Percentiles rank a stretch among this genome's conserved stretches.
phyloP scores from a whole-genome alignment of 2,888 invertebrate species.

The Stenotaenia linearis region DNA sequence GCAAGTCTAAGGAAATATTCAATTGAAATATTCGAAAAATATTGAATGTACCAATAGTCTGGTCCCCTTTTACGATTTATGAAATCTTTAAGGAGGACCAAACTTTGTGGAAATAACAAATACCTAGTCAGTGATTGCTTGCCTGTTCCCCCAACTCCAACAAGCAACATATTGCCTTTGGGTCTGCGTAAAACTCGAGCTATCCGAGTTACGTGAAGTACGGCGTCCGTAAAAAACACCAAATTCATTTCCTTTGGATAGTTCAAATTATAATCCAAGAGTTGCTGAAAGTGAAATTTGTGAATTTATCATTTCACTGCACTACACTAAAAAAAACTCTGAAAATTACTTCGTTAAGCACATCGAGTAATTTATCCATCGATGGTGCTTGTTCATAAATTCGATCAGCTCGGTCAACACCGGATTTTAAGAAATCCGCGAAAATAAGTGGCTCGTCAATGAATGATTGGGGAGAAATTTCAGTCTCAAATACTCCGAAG shows the following conservation, averaged over 20 bases:
- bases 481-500: background rate
- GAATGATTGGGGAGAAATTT: background rate
- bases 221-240: slow-evolving; percentile 64
- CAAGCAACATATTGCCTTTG: slow-evolving; percentile 48
- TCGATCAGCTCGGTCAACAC: slow-evolving; percentile 64
- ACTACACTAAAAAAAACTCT: too few relatives aligned
- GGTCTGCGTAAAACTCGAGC: slow-evolving; percentile 49
- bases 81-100: too few relatives aligned
- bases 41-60: background rate
- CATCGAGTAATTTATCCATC: slow-evolving; percentile 60
- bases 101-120: too few relatives aligned
- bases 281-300: slow-evolving; percentile 57
- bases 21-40: too few relatives aligned
- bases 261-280: slow-evolving; percentile 74
- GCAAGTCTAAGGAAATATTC: slow-evolving; percentile 34
- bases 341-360: slow-evolving; percentile 57
- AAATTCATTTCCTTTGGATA: slow-evolving; percentile 73
- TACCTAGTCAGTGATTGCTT: slow-evolving; percentile 50
- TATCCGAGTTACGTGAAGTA: slow-evolving; percentile 46
- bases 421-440: slow-evolving; percentile 77
- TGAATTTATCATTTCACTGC: background rate
- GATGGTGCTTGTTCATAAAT: slow-evolving; percentile 79
- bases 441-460: slow-evolving; percentile 55
- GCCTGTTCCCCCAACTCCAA: slow-evolving; percentile 50
- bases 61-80: too few relatives aligned